phyloP scores from a whole-genome alignment of 2,888 invertebrate species.

The Lymantria monacha region DNA sequence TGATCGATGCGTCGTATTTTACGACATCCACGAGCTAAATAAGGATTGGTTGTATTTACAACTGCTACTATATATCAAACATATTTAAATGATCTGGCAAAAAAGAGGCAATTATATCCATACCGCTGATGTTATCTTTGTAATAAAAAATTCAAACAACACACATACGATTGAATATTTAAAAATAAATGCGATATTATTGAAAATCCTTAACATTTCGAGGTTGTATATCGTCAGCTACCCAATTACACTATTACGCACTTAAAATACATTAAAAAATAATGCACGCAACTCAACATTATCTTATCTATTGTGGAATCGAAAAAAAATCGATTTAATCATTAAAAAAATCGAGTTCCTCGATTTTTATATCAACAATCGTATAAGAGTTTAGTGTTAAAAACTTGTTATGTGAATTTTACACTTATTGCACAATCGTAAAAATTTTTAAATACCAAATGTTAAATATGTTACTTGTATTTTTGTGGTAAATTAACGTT shows the following conservation, averaged over 20 bases:
- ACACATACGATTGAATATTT: too few relatives aligned
- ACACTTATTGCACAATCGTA: conserved; percentile 34
- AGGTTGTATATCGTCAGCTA: conserved; percentile 13
- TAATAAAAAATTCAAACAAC: too few relatives aligned
- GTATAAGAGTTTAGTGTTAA: conserved; percentile 24
- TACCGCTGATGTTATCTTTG: too few relatives aligned
- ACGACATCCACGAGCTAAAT: too few relatives aligned
- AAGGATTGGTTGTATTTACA: too few relatives aligned
- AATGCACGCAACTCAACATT: conserved; percentile 17
- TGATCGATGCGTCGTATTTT: too few relatives aligned
- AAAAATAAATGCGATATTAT: too few relatives aligned
- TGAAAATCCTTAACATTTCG: background rate
- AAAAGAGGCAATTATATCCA: too few relatives aligned
- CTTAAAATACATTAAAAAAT: conserved; percentile 26
- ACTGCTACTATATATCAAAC: too few relatives aligned
- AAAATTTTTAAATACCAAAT: conserved; percentile 28
- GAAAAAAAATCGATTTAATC: conserved; percentile 35
- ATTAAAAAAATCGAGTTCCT: conserved; percentile 23
- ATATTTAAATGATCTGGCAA: too few relatives aligned
- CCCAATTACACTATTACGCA: conserved; percentile 35
- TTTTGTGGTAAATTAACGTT: conserved; percentile 25
- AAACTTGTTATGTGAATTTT: conserved; percentile 35
- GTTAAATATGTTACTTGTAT: conserved; percentile 28
- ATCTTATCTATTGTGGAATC: conserved; percentile 34
- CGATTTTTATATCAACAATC: conserved; percentile 23